Percentiles rank a stretch among this genome's conserved stretches.
Evolutionary conservation across 2,797 vertebrate genomes (phyloP).

Genomic region (Clamator glandarius): DNA sequence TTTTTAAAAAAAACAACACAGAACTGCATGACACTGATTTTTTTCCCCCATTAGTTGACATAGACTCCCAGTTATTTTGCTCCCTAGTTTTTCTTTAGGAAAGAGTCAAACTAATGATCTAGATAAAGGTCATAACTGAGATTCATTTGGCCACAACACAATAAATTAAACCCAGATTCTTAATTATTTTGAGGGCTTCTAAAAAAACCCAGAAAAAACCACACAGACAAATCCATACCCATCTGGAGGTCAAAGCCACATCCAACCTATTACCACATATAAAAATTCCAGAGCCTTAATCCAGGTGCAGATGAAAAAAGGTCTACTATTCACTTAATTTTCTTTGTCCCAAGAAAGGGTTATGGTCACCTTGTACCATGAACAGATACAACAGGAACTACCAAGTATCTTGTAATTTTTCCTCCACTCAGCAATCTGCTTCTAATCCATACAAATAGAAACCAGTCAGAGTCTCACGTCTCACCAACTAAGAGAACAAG

Average conservation of each 20-base stretch:
- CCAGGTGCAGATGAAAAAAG: background rate
- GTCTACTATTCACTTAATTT: background rate
- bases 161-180: background rate
- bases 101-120: background rate
- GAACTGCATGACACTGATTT: background rate
- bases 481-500: background rate
- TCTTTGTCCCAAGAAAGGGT: background rate
- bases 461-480: background rate
- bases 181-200: background rate
- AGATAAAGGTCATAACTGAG: background rate
- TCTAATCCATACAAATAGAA: background rate
- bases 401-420: background rate
- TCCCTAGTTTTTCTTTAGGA: background rate
- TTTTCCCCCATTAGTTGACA: background rate
- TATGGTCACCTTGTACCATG: accelerated
- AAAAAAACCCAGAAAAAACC: background rate
- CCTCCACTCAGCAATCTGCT: background rate
- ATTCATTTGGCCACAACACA: background rate
- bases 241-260: background rate
- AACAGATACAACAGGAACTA: background rate
- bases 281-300: background rate
- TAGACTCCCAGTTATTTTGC: background rate
- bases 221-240: background rate
- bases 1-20: background rate
- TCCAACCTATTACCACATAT: background rate